Evolutionary conservation across 1,140 invertebrate genomes (phyloP), one percentile per base, ranked within the genome.

Genomic region (Triops cancriformis): DNA sequence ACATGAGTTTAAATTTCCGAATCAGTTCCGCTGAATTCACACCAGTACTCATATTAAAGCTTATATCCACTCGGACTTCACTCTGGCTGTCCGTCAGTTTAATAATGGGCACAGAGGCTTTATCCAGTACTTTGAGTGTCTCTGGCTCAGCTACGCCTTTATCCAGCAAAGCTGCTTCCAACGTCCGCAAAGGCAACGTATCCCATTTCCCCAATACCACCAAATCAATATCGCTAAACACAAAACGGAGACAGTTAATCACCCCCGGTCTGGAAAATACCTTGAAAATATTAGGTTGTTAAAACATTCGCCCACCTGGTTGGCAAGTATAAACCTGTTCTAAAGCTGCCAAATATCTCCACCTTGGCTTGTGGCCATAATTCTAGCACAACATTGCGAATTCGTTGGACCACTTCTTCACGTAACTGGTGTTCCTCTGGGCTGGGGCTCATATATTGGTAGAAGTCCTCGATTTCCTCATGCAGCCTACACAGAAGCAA

Each of bases 381-480:
- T 80, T 91, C 89, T 80, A 90, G 87, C 83, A 98, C 94, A 78
- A 96, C 93, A 82, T 89, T 86, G 83, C 92, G 90, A 83, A 99
- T 96, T 81, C 94, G 89, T 81, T 90, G 88, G 78, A 98, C 93
- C 37, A 98, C 94, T 82, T 92, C 90, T 42, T 92, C 86, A 80
- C 96, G 87, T 84, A 98, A 90, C 81, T 88, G 85, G 85, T 96
- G 94, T 83, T 98, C 96, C 81, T 94, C 93, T 80, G 89, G 88
- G 27, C 93, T 94, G 6, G 96, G 96, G 80, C 91, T 91, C 91
- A 98, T 97, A 85, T 97, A 98, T 79, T 89, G 85, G 85, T 92
- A 98, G 86, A 98, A 98, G 85, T 98, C 95, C 85, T 95, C 92
- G 80, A 99, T 98, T 87, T 98, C 97, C 87, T 98, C 91, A 85